Evolutionary conservation across 1,140 invertebrate genomes (phyloP), one percentile per base, ranked within the genome.

Genomic region (Thaumatotibia leucotreta): DNA sequence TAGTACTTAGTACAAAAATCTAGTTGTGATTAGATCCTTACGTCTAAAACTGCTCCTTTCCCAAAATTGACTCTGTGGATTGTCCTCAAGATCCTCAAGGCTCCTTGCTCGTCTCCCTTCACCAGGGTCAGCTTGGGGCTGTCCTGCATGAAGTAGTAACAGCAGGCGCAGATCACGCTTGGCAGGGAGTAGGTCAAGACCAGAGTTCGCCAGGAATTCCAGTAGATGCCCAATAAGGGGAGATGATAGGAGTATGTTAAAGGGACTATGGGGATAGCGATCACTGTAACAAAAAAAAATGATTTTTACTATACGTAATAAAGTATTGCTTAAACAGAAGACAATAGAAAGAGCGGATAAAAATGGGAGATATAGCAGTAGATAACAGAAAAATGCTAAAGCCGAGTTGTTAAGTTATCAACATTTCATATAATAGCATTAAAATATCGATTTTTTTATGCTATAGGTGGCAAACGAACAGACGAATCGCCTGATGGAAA

Each of bases 121-220:
- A 69, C 27, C 63, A 73, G 78, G 0, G 79, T 32, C 52, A 79
- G 84, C 61, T 88, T 88, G 8, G 85, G 85, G 33, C 85, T 88
- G 63, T 88, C 85, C 50, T 75, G 66, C 74, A 86, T 79, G 52
- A 79, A 79, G 22, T 39, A 75, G 23, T 84, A 14, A 65, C 76
- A 77, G 1, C 74, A 0, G 0, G 69, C 70, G 1, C 72, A 65
- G 11, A 83, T 11, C 0, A 86, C 5, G 65, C 76, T 76, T 0
- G 85, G 85, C 0, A 64, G 1, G 1, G 78, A 82, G 68, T 82
- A 86, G 4, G 82, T 64, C 14, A 85, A 22, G 5, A 84, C 20
- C 2, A 85, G 39, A 0, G 80, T 82, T 4, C 85, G 70, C 83
- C 85, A 88, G 1, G 85, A 83, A 65, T 84, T 88, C 82, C 82